Conservation (phyloP, 2,113 vertebrate species). For the Phrynosoma platyrhinos region DNA sequence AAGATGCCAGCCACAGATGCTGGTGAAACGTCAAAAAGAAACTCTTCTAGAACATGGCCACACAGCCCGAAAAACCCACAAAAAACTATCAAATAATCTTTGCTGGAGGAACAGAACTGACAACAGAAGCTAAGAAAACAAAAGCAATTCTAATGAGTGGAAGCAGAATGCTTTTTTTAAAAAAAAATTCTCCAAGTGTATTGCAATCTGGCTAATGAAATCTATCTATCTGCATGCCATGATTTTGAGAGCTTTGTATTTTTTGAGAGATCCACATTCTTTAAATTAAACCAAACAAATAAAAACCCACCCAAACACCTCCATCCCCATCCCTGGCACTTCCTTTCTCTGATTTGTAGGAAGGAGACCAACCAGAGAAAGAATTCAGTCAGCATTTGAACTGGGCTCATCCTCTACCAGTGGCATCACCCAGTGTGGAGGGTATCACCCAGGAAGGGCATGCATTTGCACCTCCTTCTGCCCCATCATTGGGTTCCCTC, state of each 20-base stretch:
- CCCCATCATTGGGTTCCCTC: too few species aligned
- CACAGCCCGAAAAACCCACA: too few species aligned
- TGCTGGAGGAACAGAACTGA: neutral
- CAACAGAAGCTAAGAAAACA: slow-evolving; percentile 10
- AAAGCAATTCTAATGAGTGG: neutral
- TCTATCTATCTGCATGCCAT: neutral
- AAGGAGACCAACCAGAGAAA: too few species aligned
- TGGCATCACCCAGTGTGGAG: too few species aligned
- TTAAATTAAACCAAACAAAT: neutral
- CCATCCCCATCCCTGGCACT: neutral
- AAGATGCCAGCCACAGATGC: too few species aligned
- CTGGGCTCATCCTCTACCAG: too few species aligned
- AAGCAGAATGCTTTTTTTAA: slow-evolving; percentile 26
- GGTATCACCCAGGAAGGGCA: too few species aligned
- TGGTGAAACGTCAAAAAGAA: too few species aligned
- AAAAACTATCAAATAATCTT: neutral
- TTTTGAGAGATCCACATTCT: neutral
- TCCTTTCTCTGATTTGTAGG: neutral
- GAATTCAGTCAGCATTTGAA: too few species aligned
- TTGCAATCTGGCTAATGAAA: slow-evolving; percentile 17
- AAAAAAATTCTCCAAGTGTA: slow-evolving; percentile 36
- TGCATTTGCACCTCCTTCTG: too few species aligned
- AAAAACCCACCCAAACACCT: neutral
- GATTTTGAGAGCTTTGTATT: neutral
- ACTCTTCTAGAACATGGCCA: too few species aligned